Evolutionary conservation across 2,113 vertebrate species (phyloP).

Genomic region (Spheniscus mendiculus): DNA sequence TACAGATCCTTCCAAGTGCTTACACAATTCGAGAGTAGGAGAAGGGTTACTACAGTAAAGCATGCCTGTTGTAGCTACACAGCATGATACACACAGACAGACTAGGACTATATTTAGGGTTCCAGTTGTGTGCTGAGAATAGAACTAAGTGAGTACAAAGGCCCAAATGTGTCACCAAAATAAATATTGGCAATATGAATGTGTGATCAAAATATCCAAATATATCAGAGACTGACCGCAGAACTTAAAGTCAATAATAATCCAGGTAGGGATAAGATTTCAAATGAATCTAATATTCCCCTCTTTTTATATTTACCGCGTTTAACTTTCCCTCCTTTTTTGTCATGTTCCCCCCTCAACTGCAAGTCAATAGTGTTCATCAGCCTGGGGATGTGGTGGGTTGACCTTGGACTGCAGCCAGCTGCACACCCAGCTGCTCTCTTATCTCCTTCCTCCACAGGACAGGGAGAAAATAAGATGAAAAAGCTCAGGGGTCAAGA

Average conservation of each 20-base stretch:
- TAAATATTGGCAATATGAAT: constrained; percentile 54
- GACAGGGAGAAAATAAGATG: background rate
- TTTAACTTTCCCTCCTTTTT: background rate
- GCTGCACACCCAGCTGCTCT: background rate
- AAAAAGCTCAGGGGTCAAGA: background rate
- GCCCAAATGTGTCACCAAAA: constrained; percentile 35
- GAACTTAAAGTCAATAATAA: constrained; percentile 2
- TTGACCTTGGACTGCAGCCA: background rate
- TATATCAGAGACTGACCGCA: constrained; percentile 39
- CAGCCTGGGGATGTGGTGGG: background rate
- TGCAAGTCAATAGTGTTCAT: background rate
- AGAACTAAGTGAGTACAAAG: constrained; percentile 27
- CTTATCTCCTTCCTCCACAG: background rate
- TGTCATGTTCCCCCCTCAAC: background rate
- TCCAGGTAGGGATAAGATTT: background rate
- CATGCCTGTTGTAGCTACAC: constrained; percentile 33
- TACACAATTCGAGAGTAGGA: background rate
- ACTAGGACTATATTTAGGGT: constrained; percentile 61
- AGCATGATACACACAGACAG: constrained; percentile 47
- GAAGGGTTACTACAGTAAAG: constrained; percentile 31
- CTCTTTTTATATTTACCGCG: background rate
- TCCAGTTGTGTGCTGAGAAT: constrained; percentile 41
- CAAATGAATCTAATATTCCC: background rate
- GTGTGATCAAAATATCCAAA: constrained; percentile 50
- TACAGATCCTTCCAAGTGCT: background rate